These are phyloP conservation scores for Pegoplata infirma DNA, from an alignment of 2,888 invertebrate genomes.

Conservation along the genomic window DNA sequence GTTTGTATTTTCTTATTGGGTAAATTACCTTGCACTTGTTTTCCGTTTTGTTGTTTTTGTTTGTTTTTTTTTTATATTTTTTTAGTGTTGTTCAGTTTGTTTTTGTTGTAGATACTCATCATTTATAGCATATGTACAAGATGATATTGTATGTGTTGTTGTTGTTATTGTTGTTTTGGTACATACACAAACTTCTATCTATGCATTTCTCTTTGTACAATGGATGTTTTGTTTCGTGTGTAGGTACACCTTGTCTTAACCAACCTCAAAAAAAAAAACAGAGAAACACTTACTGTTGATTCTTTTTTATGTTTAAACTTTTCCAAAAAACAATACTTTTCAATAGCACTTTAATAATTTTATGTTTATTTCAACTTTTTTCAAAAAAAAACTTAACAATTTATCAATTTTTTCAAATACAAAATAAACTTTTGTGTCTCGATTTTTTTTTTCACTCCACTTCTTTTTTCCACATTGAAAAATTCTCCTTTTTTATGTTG, in stretches of 20 bases:
- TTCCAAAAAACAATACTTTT: background rate
- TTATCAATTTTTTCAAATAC: background rate
- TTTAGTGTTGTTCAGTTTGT: conserved; percentile 28
- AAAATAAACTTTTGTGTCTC: conserved; percentile 9
- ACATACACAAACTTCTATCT: background rate
- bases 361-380: background rate
- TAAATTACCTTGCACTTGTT: conserved; percentile 61
- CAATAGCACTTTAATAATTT: background rate
- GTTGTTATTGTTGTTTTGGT: conserved; percentile 13
- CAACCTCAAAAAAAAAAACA: conserved; percentile 47
- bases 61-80: too few relatives aligned
- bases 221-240: conserved; percentile 54
- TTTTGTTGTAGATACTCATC: conserved; percentile 32
- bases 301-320: conserved; percentile 16
- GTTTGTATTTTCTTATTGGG: conserved; percentile 11
- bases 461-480: conserved; percentile 26
- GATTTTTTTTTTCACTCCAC: conserved; percentile 10
- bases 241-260: conserved; percentile 59
- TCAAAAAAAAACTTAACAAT: background rate
- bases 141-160: background rate
- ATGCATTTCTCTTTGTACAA: conserved; percentile 26
- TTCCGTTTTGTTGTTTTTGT: conserved; percentile 15
- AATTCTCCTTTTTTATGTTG: conserved; percentile 25
- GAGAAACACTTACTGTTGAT: conserved; percentile 51
- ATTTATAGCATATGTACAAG: conserved; percentile 12